A percentile compares a stretch with the other conserved stretches of the same genome.
Evolutionary conservation across 2,888 invertebrate genomes (phyloP).

Genomic region (Steromphala cineraria): DNA sequence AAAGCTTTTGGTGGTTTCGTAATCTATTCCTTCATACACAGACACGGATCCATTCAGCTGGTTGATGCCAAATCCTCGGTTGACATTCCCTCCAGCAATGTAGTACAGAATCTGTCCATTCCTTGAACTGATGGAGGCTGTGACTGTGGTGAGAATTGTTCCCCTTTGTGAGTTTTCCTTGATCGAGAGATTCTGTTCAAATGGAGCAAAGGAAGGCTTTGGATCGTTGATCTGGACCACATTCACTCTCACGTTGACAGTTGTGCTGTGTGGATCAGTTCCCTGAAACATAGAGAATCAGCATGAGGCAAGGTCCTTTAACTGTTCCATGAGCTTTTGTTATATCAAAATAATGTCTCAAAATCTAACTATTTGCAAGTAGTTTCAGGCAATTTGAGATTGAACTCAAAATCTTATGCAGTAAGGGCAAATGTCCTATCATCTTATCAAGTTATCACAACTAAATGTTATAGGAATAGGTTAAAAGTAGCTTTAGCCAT

Average conservation of each 20-base stretch:
- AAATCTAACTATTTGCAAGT: too few species aligned
- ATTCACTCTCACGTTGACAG: slow-evolving; percentile 85
- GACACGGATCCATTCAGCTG: slow-evolving; percentile 48
- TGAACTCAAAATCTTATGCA: too few species aligned
- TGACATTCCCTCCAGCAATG: slow-evolving; percentile 95
- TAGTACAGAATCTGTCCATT: slow-evolving; percentile 78
- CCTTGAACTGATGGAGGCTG: slow-evolving; percentile 83
- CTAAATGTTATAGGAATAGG: too few species aligned
- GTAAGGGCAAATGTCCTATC: neutral
- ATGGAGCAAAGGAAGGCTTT: slow-evolving; percentile 85
- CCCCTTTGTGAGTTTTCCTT: slow-evolving; percentile 69
- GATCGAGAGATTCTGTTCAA: slow-evolving; percentile 78
- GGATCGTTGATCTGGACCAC: slow-evolving; percentile 82
- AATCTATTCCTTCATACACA: slow-evolving; percentile 57
- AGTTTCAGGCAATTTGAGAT: too few species aligned
- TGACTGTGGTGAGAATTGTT: slow-evolving; percentile 84
- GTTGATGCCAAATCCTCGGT: slow-evolving; percentile 78
- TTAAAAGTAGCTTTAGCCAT: too few species aligned
- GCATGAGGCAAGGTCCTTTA: too few species aligned
- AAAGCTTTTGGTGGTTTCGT: slow-evolving; percentile 56
- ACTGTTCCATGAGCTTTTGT: too few species aligned
- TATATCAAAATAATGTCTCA: too few species aligned
- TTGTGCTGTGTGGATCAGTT: slow-evolving; percentile 81
- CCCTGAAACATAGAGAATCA: slow-evolving; percentile 77
- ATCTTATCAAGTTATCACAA: too few species aligned